Evolutionary conservation across 92 coral and sea anemone species (phyloP), one percentile per base, ranked within the genome.

Genomic region (Porites cylindrica): DNA sequence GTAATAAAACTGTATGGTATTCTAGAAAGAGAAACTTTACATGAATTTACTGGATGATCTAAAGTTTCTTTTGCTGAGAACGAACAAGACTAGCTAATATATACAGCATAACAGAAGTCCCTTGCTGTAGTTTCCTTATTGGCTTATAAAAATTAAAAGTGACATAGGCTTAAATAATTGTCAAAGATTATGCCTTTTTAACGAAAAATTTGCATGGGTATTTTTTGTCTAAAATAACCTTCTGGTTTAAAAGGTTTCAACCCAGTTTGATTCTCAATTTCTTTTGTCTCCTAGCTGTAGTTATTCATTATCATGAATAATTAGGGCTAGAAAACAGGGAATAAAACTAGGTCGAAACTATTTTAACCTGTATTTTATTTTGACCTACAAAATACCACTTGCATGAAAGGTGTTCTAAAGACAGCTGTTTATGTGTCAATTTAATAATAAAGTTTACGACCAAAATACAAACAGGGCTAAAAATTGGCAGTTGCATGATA

Each of bases 51-150:
- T 66, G 19, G 23, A 6, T 6, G 20, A 10, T 19, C 9, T 8
- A 50, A 17, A 17, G 10, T 50, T 38, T 4, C 6, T 38, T 38
- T 38, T 3, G 5, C 6, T 38, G 47, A 38, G 47, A 38, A 38
- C 47, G 47, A 38, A 38, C 47, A 38, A 38, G 47, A 38, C 47
- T 38, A 38, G 47, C 5, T 38, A 38, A 38, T 38, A 38, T 38
- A 38, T 38, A 38, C 47, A 38, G 47, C 43, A 54, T 7, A 66
- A 66, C 61, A 64, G 72, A 59, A 10, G 73, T 60, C 47, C 13
- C 38, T 19, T 79, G 83, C 51, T 65, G 74, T 66, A 13, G 38
- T 66, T 66, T 79, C 50, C 19, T 70, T 66, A 79, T 66, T 79
- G 72, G 83, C 12, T 66, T 38, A 38, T 38, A 38, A 38, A 38